Percentiles rank a stretch among this genome's conserved stretches.
These are phyloP conservation scores for Thomomys bottae DNA, from an alignment of 2,113 vertebrate species.

Conservation along the genomic window DNA sequence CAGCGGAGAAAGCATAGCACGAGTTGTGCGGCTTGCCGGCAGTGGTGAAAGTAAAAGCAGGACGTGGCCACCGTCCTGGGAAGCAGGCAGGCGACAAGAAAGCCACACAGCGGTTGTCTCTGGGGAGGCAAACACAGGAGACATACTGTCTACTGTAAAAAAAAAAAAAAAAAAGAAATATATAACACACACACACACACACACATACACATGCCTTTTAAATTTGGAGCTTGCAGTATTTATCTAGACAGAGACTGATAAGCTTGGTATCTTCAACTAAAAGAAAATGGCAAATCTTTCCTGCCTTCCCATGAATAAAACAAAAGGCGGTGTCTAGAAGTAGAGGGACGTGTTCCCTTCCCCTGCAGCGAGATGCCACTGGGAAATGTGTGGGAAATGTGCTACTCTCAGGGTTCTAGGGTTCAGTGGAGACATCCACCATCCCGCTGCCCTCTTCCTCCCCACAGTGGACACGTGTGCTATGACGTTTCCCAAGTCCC, in stretches of 20 bases:
- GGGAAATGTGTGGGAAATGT: fast-evolving
- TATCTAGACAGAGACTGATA: neutral
- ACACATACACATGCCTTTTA: neutral
- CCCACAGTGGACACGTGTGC: too few species aligned
- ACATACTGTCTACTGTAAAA: neutral
- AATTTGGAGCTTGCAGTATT: neutral
- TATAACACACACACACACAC: too few species aligned
- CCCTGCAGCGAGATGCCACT: fast-evolving
- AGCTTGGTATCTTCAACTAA: neutral
- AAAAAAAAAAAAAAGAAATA: neutral
- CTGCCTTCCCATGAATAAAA: neutral
- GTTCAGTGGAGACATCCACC: fast-evolving
- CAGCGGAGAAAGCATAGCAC: neutral
- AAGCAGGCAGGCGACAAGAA: neutral
- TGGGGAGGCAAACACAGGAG: neutral
- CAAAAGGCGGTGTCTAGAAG: neutral
- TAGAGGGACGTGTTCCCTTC: neutral
- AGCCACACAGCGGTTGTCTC: neutral
- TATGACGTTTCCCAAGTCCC: too few species aligned
- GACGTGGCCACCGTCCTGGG: fast-evolving
- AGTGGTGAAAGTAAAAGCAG: neutral
- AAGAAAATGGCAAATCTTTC: neutral
- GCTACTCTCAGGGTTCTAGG: fast-evolving
- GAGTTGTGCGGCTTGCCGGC: neutral
- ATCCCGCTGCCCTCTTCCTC: neutral